A percentile compares a stretch with the other conserved stretches of the same genome.
Evolutionary conservation across 2,888 invertebrate genomes (phyloP).

Genomic region (Saturnia pavonia): DNA sequence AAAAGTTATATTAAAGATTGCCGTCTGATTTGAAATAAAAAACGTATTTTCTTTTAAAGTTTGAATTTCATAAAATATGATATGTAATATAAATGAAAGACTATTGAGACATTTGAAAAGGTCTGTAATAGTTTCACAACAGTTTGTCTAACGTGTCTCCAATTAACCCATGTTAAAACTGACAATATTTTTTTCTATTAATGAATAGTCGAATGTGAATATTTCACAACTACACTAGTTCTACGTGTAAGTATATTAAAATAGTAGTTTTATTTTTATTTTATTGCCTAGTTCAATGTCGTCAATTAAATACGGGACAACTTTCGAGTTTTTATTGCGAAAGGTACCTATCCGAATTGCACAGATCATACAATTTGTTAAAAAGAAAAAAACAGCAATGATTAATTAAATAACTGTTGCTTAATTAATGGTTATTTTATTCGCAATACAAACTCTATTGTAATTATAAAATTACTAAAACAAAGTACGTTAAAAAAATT

Average conservation of each 20-base stretch:
- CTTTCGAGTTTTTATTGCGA: slow-evolving; percentile 2
- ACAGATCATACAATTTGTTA: not conserved
- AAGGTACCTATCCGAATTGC: not conserved
- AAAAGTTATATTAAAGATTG: no score
- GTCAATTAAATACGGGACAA: slow-evolving; percentile 5
- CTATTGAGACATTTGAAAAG: not conserved
- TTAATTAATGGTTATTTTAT: not conserved
- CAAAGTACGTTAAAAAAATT: not conserved
- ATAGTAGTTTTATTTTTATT: not conserved
- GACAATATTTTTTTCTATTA: not conserved
- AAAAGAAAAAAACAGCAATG: not conserved
- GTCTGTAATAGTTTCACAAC: not conserved
- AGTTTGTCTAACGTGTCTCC: not conserved
- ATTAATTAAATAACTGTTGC: not conserved
- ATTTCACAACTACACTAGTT: not conserved
- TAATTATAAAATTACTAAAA: not conserved
- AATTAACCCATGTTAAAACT: not conserved
- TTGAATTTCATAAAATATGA: no score
- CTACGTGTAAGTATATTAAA: not conserved
- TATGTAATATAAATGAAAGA: not conserved
- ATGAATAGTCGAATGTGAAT: not conserved
- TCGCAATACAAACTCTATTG: not conserved
- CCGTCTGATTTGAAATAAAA: no score
- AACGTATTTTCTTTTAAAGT: no score
- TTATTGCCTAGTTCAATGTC: slow-evolving; percentile 10